Base-by-base conservation (phyloP, 2,797 vertebrate species). In the Macropodus opercularis region DNA sequence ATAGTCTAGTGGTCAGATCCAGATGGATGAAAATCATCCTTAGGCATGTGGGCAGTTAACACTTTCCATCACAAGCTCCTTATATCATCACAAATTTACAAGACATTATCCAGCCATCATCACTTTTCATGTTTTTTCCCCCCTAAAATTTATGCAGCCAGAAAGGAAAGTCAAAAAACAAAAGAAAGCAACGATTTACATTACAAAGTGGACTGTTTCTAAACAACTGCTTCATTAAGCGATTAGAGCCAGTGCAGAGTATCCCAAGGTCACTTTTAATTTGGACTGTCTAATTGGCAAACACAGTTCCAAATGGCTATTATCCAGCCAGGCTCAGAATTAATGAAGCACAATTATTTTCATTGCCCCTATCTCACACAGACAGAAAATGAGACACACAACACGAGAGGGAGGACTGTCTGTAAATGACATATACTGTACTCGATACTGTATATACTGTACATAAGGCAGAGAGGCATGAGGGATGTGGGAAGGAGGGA, bases 251-350 rank as follows among this genome's bases (percentile, higher is more conserved):
- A 92, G 91, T 90, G 88, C 92, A 85, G 89, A 92, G 92, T 91
- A 92, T 92, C 95, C 95, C 94, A 96, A 98, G 96, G 96, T 98
- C 95, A 96, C 92, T 95, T 96, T 95, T 96, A 95, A 99, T 97
- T 98, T 96, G 94, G 94, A 94, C 94, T 77, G 91, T 88, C 94
- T 96, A 98, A 98, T 98, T 98, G 95, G 95, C 94, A 97, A 96
- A 97, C 94, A 95, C 92, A 93, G 93, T 95, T 97, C 93, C 95
- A 95, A 97, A 97, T 95, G 95, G 94, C 94, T 94, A 94, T 96
- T 94, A 96, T 95, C 94, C 94, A 95, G 92, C 92, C 92, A 93
- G 94, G 92, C 92, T 93, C 88, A 85, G 91, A 96, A 96, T 97
- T 96, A 96, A 98, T 97, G 94, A 96, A 94, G 94, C 94, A 94